phyloP scores from a whole-genome alignment of 2,888 invertebrate genomes.

The Oligia fasciuncula region DNA sequence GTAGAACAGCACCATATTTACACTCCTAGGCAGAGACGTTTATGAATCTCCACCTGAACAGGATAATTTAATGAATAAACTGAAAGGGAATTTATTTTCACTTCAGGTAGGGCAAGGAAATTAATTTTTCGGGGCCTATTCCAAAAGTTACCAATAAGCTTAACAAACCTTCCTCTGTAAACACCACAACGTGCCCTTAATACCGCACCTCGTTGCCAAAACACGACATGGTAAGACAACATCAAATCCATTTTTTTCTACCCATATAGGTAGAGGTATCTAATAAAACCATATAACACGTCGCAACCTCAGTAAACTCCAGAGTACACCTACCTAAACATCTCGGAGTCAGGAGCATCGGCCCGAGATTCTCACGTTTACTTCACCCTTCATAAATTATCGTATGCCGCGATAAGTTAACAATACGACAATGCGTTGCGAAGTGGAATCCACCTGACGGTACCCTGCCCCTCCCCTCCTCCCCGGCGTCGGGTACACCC shows the following conservation, averaged over 20 bases:
- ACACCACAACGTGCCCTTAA: not conserved
- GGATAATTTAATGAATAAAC: not conserved
- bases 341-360: conserved; percentile 21
- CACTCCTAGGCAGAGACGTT: not conserved
- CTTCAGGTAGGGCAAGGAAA: not conserved
- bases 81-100: not conserved
- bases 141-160: not conserved
- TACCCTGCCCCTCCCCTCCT: conserved; percentile 23
- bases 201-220: conserved; percentile 8
- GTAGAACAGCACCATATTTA: not conserved
- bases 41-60: not conserved
- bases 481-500: conserved; percentile 51
- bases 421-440: conserved; percentile 71
- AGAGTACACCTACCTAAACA: conserved; percentile 63
- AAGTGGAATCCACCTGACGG: conserved; percentile 82
- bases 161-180: not conserved
- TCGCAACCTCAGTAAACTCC: conserved; percentile 36
- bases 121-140: not conserved
- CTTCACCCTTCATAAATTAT: conserved; percentile 66
- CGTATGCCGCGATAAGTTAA: conserved; percentile 65
- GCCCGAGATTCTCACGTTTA: conserved; percentile 61
- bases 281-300: conserved; percentile 43
- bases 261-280: conserved; percentile 1
- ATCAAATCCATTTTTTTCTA: conserved; percentile 7
- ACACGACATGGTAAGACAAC: conserved; percentile 8